Evolutionary conservation across 2,888 invertebrate genomes (phyloP).

Genomic region (Bhutanitis thaidina): DNA sequence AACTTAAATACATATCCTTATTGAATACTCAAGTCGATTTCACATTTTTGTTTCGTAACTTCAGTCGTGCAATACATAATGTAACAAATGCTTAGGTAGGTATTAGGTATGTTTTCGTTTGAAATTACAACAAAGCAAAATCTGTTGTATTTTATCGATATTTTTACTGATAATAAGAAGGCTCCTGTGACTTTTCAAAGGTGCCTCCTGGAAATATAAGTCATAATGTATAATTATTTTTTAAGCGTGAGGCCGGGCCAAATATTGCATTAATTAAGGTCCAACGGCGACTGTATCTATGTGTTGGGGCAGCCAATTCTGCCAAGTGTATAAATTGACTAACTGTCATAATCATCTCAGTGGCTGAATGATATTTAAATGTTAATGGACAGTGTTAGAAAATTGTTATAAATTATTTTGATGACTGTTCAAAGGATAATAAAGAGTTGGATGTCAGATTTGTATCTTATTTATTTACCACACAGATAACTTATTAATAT

Average conservation of each 20-base stretch:
- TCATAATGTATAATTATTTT: slow-evolving; percentile 76
- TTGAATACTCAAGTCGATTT: slow-evolving; percentile 74
- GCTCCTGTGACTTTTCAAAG: slow-evolving; percentile 43
- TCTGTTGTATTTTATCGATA: slow-evolving; percentile 77
- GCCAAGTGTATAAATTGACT: slow-evolving; percentile 64
- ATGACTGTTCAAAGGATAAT: slow-evolving; percentile 81
- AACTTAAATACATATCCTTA: slow-evolving; percentile 75
- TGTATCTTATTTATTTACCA: slow-evolving; percentile 45
- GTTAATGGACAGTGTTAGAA: slow-evolving; percentile 80
- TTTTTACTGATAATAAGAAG: slow-evolving; percentile 65
- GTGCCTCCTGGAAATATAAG: slow-evolving; percentile 58
- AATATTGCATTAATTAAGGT: slow-evolving; percentile 76
- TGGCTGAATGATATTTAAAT: slow-evolving; percentile 76
- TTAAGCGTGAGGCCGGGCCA: slow-evolving; percentile 77
- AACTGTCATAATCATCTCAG: slow-evolving; percentile 66
- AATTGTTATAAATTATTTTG: slow-evolving; percentile 82
- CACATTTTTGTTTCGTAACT: slow-evolving; percentile 65
- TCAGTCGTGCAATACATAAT: slow-evolving; percentile 76
- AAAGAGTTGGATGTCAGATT: slow-evolving; percentile 80
- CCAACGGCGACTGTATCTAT: slow-evolving; percentile 63
- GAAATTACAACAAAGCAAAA: slow-evolving; percentile 73
- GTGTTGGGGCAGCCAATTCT: slow-evolving; percentile 57
- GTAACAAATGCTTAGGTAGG: slow-evolving; percentile 75
- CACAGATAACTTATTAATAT: neutral
- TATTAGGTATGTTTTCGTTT: slow-evolving; percentile 75